Conservation (phyloP, 2,888 invertebrate species). For the Lycocerus yunnanus region DNA sequence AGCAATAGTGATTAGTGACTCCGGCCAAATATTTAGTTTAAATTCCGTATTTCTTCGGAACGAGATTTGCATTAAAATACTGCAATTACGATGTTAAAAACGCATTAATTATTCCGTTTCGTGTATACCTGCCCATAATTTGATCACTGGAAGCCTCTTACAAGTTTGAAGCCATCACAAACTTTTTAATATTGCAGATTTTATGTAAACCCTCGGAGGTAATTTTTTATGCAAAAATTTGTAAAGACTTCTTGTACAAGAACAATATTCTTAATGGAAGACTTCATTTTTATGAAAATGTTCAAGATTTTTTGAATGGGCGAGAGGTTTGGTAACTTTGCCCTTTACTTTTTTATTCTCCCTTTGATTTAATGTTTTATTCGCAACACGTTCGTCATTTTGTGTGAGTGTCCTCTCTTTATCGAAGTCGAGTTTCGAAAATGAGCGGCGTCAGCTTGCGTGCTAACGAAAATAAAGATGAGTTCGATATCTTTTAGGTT, state of each 20-base stretch:
- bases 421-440: slow-evolving; percentile 18
- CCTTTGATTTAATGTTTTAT: slow-evolving; percentile 28
- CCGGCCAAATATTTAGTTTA: not conserved
- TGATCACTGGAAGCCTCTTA: not conserved
- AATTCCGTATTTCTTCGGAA: not conserved
- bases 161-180: not conserved
- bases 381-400: slow-evolving; percentile 30
- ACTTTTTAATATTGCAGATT: not conserved
- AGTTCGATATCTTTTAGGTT: slow-evolving; percentile 24
- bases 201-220: not conserved
- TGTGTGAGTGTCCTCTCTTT: slow-evolving; percentile 24
- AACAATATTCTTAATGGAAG: not conserved
- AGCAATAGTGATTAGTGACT: not conserved
- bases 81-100: not conserved
- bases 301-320: not conserved
- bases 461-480: slow-evolving; percentile 29
- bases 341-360: slow-evolving; percentile 10
- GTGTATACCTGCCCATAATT: not conserved
- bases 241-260: not conserved
- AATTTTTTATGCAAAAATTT: not conserved
- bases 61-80: not conserved
- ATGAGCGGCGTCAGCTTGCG: slow-evolving; percentile 30
- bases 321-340: slow-evolving; percentile 8
- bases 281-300: not conserved
- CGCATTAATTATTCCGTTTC: not conserved